Conservation (phyloP, 2,888 invertebrate species). For the Perizoma flavofasciatum region DNA sequence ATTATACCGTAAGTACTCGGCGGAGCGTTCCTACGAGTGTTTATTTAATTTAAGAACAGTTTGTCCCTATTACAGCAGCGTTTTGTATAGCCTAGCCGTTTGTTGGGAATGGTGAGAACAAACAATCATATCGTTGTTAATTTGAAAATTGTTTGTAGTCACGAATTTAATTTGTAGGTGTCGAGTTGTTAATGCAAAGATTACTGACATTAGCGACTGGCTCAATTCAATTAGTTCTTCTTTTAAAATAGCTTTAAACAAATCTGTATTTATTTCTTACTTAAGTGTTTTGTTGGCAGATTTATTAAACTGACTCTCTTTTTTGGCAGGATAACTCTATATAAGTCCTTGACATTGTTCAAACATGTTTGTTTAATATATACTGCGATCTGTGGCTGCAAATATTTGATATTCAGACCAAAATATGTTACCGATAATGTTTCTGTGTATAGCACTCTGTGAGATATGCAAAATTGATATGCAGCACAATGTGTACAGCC, state of each 20-base stretch:
- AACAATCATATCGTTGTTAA: constrained; percentile 58
- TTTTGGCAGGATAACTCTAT: constrained; percentile 8
- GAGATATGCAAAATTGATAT: constrained; percentile 44
- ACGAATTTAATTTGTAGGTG: constrained; percentile 66
- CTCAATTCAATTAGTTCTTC: neutral
- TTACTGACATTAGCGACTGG: constrained; percentile 28
- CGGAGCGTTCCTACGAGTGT: constrained; percentile 70
- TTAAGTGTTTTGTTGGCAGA: too few relatives aligned
- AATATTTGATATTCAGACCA: constrained; percentile 38
- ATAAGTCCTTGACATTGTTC: constrained; percentile 10
- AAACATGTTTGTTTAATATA: constrained; percentile 24
- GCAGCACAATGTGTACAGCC: constrained; percentile 41
- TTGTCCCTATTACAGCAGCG: constrained; percentile 68
- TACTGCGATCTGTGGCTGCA: constrained; percentile 33
- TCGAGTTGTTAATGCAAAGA: constrained; percentile 57
- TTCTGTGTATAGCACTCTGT: constrained; percentile 42
- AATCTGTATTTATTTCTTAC: too few relatives aligned
- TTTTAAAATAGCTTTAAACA: neutral
- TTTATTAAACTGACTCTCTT: too few relatives aligned
- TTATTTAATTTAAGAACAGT: constrained; percentile 75
- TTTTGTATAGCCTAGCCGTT: constrained; percentile 55
- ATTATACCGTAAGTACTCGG: constrained; percentile 62
- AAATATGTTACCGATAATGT: constrained; percentile 42
- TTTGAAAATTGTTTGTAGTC: constrained; percentile 62
- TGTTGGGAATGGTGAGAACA: constrained; percentile 67